Conservation (phyloP, 53 echinoderm and acorn worm genomes). For the Holothuria leucospilota region DNA sequence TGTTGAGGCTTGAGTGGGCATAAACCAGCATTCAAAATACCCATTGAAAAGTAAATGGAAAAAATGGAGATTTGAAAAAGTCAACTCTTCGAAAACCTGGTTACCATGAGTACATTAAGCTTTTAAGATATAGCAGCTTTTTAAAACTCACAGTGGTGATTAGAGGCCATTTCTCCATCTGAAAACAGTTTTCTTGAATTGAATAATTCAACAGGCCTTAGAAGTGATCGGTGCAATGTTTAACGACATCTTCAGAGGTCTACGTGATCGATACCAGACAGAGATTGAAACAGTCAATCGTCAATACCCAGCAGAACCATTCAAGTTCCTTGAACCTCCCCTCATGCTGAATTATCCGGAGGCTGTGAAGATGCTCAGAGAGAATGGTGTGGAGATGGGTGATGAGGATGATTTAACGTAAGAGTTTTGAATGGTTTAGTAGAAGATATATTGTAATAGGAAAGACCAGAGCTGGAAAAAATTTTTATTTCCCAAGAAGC, state of each 20-base stretch:
- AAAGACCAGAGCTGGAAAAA: too few relatives aligned
- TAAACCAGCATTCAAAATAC: too few relatives aligned
- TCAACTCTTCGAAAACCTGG: too few relatives aligned
- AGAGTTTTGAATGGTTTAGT: not conserved
- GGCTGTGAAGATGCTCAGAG: constrained; percentile 87
- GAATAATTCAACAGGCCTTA: constrained; percentile 60
- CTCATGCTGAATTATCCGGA: constrained; percentile 87
- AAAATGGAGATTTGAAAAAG: too few relatives aligned
- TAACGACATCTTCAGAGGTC: constrained; percentile 88
- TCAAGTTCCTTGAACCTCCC: constrained; percentile 96
- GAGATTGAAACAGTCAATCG: constrained; percentile 83
- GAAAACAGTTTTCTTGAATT: too few relatives aligned
- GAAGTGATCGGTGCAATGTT: constrained; percentile 91
- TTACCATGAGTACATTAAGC: too few relatives aligned
- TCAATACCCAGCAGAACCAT: constrained; percentile 94
- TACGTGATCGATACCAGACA: constrained; percentile 80
- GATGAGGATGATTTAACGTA: constrained; percentile 95
- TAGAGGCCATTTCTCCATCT: too few relatives aligned
- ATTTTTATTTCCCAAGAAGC: too few relatives aligned
- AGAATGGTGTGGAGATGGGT: constrained; percentile 89
- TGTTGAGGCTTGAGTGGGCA: too few relatives aligned
- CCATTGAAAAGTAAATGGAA: too few relatives aligned
- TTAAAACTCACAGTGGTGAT: too few relatives aligned
- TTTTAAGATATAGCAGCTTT: too few relatives aligned
- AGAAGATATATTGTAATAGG: not conserved